Conservation (phyloP, 2,113 vertebrate genomes). For the Dermatemys mawii region DNA sequence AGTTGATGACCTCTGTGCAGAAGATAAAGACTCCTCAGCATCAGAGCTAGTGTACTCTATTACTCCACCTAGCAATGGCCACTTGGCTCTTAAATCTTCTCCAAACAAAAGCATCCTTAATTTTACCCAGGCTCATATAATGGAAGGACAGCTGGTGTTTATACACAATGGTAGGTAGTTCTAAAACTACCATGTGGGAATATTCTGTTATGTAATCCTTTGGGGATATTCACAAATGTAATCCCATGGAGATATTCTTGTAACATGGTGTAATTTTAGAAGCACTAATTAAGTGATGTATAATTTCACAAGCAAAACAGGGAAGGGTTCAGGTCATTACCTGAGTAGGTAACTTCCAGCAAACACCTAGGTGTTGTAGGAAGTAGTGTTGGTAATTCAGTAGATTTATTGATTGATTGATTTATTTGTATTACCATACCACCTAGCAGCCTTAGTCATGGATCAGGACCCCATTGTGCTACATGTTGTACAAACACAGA, state of each 20-base stretch:
- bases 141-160: slow-evolving; percentile 86
- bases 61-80: slow-evolving; percentile 87
- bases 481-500: neutral
- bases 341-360: neutral
- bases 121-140: slow-evolving; percentile 89
- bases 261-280: neutral
- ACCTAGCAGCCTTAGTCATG: neutral
- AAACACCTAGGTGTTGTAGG: neutral
- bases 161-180: slow-evolving; percentile 84
- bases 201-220: neutral
- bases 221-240: neutral
- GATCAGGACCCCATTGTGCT: neutral
- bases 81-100: slow-evolving; percentile 86
- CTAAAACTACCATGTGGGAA: neutral
- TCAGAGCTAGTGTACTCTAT: slow-evolving; percentile 84
- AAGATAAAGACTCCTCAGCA: slow-evolving; percentile 83
- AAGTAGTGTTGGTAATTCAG: neutral
- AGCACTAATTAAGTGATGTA: neutral
- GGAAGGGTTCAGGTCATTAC: neutral
- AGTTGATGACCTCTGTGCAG: slow-evolving; percentile 78
- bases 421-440: neutral
- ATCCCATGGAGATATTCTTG: neutral
- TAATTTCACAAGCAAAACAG: neutral
- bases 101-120: slow-evolving; percentile 82
- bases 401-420: neutral